These are phyloP conservation scores for Himalopsyche kuldschensis DNA, from an alignment of 2,888 invertebrate species.

Conservation along the genomic window DNA sequence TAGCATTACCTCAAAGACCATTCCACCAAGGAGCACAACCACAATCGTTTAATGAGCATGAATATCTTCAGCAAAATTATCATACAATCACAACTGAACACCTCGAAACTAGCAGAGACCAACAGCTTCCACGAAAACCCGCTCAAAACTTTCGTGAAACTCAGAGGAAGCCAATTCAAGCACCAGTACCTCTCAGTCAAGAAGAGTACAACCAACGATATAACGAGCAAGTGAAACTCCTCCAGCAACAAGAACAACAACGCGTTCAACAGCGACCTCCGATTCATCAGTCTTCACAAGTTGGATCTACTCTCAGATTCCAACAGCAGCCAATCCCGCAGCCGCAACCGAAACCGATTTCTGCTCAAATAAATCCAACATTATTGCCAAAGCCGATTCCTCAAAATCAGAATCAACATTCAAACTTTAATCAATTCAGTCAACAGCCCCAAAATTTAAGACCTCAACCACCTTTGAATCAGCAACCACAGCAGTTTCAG, in stretches of 20 bases:
- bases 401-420: conserved; percentile 32
- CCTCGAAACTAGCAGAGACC: conserved; percentile 54
- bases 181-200: conserved; percentile 41
- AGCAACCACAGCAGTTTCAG: conserved; percentile 51
- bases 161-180: conserved; percentile 44
- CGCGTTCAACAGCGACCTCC: conserved; percentile 40
- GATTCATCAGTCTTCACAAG: conserved; percentile 58
- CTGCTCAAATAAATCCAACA: conserved; percentile 40
- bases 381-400: conserved; percentile 50
- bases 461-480: conserved; percentile 51
- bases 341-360: conserved; percentile 47
- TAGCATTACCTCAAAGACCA: conserved; percentile 59
- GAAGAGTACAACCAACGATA: conserved; percentile 39
- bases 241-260: conserved; percentile 47
- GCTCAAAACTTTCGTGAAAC: conserved; percentile 46
- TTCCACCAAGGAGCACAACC: conserved; percentile 52
- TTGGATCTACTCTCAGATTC: conserved; percentile 35
- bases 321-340: conserved; percentile 42
- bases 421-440: conserved; percentile 41
- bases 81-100: conserved; percentile 59
- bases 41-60: conserved; percentile 55
- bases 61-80: conserved; percentile 59
- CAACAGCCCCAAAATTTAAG: conserved; percentile 43
- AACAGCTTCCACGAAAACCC: conserved; percentile 49
- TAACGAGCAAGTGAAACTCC: conserved; percentile 45